Conservation (phyloP, 1,140 invertebrate genomes). For the Halictus rubicundus region DNA sequence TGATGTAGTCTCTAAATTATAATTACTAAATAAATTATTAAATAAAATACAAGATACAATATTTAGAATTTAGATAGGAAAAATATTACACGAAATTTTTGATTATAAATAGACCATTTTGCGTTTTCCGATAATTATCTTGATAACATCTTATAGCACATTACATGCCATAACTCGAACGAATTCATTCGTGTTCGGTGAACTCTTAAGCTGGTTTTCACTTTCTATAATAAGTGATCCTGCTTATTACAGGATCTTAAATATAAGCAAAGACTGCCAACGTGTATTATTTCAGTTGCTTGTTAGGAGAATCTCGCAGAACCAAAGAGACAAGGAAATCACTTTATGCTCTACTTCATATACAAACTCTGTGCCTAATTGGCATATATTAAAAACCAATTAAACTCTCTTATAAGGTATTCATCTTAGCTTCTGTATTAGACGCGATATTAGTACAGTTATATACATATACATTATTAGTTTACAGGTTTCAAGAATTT, state of each 20-base stretch:
- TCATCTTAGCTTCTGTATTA: neutral
- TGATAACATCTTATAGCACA: neutral
- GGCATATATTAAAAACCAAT: constrained; percentile 52
- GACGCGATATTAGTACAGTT: neutral
- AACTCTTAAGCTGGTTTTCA: constrained; percentile 14
- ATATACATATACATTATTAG: neutral
- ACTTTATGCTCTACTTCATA: constrained; percentile 68
- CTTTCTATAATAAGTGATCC: constrained; percentile 14
- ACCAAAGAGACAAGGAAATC: constrained; percentile 52
- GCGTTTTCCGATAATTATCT: neutral
- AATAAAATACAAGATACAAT: too few relatives aligned
- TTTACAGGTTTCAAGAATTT: too few relatives aligned
- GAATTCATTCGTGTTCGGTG: neutral
- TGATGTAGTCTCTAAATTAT: neutral
- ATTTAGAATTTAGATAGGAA: neutral
- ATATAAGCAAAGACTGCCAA: constrained; percentile 2
- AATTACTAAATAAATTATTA: neutral
- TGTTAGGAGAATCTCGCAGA: constrained; percentile 19
- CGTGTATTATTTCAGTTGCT: constrained; percentile 6
- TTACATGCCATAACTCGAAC: neutral
- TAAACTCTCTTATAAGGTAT: constrained; percentile 36
- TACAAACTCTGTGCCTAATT: constrained; percentile 54
- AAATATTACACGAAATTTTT: neutral
- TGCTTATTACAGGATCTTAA: neutral
- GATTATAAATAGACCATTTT: neutral